These are phyloP conservation scores for Champsocephalus esox DNA, from an alignment of 2,797 vertebrate species.

Conservation along the genomic window DNA sequence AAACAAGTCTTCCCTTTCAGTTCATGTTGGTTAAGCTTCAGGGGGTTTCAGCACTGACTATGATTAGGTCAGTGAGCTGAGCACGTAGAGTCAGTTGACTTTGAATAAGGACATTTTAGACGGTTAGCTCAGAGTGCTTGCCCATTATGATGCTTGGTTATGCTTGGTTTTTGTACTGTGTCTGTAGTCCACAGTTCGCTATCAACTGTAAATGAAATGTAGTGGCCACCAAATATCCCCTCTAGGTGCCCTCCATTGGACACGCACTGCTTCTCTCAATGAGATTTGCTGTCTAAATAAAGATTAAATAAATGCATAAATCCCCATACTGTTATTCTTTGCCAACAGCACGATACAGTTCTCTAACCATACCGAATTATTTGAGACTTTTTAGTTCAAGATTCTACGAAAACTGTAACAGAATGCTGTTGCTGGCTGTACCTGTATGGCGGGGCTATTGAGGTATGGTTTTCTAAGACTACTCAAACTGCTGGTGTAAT, in stretches of 20 bases:
- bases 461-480: background rate
- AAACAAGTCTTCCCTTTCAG: constrained; percentile 16
- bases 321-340: too few species aligned
- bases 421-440: too few species aligned
- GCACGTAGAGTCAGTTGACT: constrained; percentile 29
- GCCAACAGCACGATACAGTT: too few species aligned
- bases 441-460: background rate
- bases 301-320: too few species aligned
- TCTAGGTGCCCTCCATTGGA: too few species aligned
- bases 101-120: constrained; percentile 30
- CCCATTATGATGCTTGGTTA: constrained; percentile 3
- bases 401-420: too few species aligned
- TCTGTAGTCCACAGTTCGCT: too few species aligned
- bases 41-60: constrained; percentile 27
- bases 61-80: constrained; percentile 24
- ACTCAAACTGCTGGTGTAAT: background rate
- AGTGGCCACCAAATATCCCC: too few species aligned
- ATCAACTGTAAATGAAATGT: too few species aligned
- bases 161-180: background rate
- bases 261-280: too few species aligned
- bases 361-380: too few species aligned
- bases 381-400: background rate
- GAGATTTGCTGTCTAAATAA: too few species aligned
- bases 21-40: constrained; percentile 17
- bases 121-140: constrained; percentile 12